phyloP scores from a whole-genome alignment of 30 jellyfish, hydroid and myxozoan species.

The Pseudorhiza aurosa region DNA sequence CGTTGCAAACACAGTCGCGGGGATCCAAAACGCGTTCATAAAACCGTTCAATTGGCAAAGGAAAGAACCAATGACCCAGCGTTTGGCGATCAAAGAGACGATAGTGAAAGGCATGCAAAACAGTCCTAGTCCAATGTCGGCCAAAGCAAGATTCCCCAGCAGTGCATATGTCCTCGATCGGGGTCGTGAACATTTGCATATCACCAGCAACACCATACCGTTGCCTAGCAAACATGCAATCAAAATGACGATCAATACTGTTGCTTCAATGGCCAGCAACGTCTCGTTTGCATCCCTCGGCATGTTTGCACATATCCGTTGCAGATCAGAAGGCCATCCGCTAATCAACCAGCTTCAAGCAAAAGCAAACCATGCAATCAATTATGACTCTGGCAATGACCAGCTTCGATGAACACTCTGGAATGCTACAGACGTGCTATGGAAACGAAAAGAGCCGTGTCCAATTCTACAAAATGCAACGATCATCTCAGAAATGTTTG shows the following conservation, averaged over 20 bases:
- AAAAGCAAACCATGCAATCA: no score
- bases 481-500: no score
- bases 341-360: no score
- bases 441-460: no score
- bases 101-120: conserved; percentile 64
- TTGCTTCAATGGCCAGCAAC: conserved; percentile 28
- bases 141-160: conserved; percentile 64
- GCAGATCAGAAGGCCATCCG: no score
- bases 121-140: conserved; percentile 63
- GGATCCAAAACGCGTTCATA: conserved; percentile 67
- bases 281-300: neutral
- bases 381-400: no score
- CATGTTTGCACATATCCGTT: neutral
- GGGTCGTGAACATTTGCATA: conserved; percentile 25
- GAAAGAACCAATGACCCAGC: conserved; percentile 49
- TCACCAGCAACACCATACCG: conserved; percentile 53
- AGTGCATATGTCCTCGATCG: conserved; percentile 45
- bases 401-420: no score
- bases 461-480: no score
- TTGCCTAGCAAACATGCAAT: conserved; percentile 38
- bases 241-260: conserved; percentile 8
- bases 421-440: no score
- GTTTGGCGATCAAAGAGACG: conserved; percentile 26
- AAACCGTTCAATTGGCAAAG: conserved; percentile 61
- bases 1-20: conserved; percentile 63